Base-by-base conservation (phyloP, 2,797 vertebrate species). In the Numenius phaeopus region DNA sequence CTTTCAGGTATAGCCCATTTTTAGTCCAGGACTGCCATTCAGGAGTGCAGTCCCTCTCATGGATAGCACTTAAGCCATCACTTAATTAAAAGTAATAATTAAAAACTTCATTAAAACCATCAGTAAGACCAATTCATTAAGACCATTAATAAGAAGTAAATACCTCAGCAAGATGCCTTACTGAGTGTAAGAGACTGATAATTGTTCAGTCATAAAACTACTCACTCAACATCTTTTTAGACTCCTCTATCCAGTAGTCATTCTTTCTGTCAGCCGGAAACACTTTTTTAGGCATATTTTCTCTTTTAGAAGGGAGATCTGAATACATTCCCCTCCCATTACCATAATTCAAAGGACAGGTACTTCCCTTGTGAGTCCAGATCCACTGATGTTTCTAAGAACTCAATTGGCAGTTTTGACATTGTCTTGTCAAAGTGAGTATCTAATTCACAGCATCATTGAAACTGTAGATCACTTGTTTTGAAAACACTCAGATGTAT, bases 81-180 rank as follows among this genome's bases (percentile, higher is more conserved):
- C 17, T 92, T 72, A 92, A 90, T 95, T 82, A 65, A 84, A 83
- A 88, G n/a, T 37, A 81, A 86, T 83, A 90, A 78, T 81, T 54
- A 24, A 71, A 90, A 87, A 81, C 71, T 9, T 69, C 23, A 50
- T 75, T 78, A 75, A 93, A 69, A 57, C 37, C 24, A 40, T 50
- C 8, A 39, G 8, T 66, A 84, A 62, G 50, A 65, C 18, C 11
- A 79, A 49, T 79, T 83, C 11, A n/a, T 83, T 73, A 83, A 83
- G 30, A 73, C 52, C 40, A 57, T 77, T 57, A 83, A 3, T 57
- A 20, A 86, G 57, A 83, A 70, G 42, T 37, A 66, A 49, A 32
- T 57, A 69, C 22, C 50, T 93, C 42, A 66, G 34, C 58, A 89
- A 82, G 70, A 32, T 65, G 26, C 55, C 17, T 81, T 70, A 44